These are phyloP conservation scores for Montipora capitata DNA, from an alignment of 92 coral and sea anemone species.

Conservation along the genomic window DNA sequence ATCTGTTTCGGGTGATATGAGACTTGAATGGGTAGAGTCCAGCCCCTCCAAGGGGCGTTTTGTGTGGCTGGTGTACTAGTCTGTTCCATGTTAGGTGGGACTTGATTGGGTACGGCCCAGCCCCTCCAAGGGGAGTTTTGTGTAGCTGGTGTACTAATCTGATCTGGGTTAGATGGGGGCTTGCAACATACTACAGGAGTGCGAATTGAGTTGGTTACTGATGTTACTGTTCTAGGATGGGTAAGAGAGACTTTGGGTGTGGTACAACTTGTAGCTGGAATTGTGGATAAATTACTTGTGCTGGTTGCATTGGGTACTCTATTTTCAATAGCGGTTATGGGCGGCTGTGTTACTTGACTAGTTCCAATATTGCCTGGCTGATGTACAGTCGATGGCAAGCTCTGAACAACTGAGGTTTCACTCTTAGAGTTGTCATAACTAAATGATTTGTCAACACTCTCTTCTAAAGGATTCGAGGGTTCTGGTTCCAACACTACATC, in stretches of 20 bases:
- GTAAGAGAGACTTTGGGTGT: slow-evolving; percentile 20
- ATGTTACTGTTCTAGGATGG: slow-evolving; percentile 26
- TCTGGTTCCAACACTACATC: slow-evolving; percentile 21
- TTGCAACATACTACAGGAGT: slow-evolving; percentile 38
- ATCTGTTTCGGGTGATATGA: not conserved
- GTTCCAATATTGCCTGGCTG: slow-evolving; percentile 22
- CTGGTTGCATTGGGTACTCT: slow-evolving; percentile 10
- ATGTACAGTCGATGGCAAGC: slow-evolving; percentile 17
- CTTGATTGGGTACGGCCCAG: slow-evolving; percentile 22
- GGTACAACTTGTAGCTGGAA: slow-evolving; percentile 23
- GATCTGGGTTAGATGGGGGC: slow-evolving; percentile 29
- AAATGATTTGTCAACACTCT: slow-evolving; percentile 11
- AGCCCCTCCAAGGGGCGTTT: slow-evolving; percentile 29
- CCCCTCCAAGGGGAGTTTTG: slow-evolving; percentile 25
- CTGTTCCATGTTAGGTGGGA: slow-evolving; percentile 4
- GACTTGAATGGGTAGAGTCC: slow-evolving; percentile 28
- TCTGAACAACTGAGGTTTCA: not conserved
- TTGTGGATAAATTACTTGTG: slow-evolving; percentile 15
- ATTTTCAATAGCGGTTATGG: slow-evolving; percentile 31
- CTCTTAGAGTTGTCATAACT: slow-evolving; percentile 10
- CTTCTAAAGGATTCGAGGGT: slow-evolving; percentile 19
- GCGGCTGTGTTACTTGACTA: slow-evolving; percentile 18
- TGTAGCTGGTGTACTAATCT: slow-evolving; percentile 27
- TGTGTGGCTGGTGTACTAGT: slow-evolving; percentile 13
- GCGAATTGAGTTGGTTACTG: slow-evolving; percentile 42